Evolutionary conservation across 1,140 invertebrate genomes (phyloP), one percentile per base, ranked within the genome.

Genomic region (Drosophila kikkawai): DNA sequence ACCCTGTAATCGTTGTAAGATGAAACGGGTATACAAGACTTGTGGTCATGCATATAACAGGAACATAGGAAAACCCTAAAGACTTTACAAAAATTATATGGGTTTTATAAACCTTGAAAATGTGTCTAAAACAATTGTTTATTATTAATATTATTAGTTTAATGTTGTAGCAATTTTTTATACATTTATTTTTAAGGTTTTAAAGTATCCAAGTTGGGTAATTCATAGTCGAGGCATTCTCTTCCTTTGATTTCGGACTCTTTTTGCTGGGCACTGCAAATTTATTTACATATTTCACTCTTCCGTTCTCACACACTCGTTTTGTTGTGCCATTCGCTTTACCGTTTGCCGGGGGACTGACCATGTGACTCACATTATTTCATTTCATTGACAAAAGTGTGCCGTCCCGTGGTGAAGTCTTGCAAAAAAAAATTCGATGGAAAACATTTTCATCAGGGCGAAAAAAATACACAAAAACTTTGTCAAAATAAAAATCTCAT

Each of bases 241-340:
- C 7, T 34, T 32, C 11, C 3, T 1, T 32, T 32, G 37, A 19
- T 39, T 29, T 39, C 13, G 22, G 8, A 22, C 11, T 37, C 19
- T 48, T 70, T 70, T 41, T 32, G 66, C 51, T 42, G 45, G 48
- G 59, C 67, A 19, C 19, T 65, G 75, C 75, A 41, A 58, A 70
- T 82, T 57, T 64, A 70, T 82, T 57, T 64, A 50, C 48, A 68
- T 75, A 37, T 37, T 37, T 53, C 44, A 26, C 19, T 34, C 48
- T 75, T 65, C 53, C 77, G 45, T 79, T 79, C 75, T 79, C 80
- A 78, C 80, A 82, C 74, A 80, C 51, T 69, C 51, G 69, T 63
- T 77, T 79, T 26, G 36, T 42, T 45, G 65, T 32, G 15, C 66
- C 29, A 26, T 71, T 47, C 44, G 50, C 48, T 70, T 69, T 13